Conservation (phyloP, 1,140 invertebrate species). For the Andricus grossulariae region DNA sequence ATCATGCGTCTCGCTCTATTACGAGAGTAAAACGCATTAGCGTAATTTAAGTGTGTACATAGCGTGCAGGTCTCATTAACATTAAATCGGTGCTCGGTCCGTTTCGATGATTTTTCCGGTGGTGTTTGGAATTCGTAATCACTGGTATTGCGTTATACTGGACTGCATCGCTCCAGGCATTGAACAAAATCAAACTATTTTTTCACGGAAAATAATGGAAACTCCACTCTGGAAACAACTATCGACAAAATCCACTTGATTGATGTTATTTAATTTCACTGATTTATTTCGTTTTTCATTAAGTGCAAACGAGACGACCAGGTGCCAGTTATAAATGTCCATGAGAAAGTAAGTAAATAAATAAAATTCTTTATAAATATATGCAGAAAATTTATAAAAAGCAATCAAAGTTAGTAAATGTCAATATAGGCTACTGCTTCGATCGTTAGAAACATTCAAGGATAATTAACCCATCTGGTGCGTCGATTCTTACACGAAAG, state of each 20-base stretch:
- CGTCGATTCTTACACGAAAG: conserved; percentile 51
- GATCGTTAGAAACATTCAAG: neutral
- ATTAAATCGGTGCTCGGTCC: no score
- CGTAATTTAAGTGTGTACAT: neutral
- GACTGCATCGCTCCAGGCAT: no score
- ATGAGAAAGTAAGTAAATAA: neutral
- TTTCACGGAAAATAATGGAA: no score
- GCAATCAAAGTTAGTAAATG: neutral
- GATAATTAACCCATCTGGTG: conserved; percentile 71
- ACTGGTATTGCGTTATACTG: no score
- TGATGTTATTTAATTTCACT: no score
- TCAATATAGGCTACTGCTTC: neutral
- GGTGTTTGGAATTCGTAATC: no score
- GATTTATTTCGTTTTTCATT: neutral
- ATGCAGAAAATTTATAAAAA: neutral
- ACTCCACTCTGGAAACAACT: no score
- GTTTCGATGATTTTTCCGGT: no score
- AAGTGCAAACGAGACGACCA: neutral
- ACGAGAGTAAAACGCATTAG: conserved; percentile 33
- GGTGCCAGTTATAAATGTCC: neutral
- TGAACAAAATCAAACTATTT: no score
- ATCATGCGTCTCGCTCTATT: conserved; percentile 32
- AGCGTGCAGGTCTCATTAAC: no score
- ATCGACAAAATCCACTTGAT: no score
- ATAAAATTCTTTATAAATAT: neutral